Conservation (phyloP, 2,113 vertebrate genomes). For the Muntiacus reevesi region DNA sequence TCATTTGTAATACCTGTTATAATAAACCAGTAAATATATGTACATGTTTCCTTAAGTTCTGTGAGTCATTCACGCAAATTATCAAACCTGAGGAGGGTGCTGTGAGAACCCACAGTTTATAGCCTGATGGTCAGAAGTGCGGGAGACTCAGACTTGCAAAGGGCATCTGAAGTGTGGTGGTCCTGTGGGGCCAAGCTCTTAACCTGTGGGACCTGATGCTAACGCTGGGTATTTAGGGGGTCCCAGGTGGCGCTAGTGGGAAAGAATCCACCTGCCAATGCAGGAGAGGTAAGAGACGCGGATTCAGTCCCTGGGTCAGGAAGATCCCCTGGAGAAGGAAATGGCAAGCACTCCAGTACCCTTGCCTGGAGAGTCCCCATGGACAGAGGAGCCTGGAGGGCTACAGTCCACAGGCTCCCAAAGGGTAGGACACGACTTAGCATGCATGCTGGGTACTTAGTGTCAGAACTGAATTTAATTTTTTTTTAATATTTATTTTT, state of each 20-base stretch:
- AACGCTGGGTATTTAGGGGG: not conserved
- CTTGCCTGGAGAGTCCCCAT: not conserved
- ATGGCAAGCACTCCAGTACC: not conserved
- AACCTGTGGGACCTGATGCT: not conserved
- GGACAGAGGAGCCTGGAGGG: not conserved
- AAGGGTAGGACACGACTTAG: not conserved
- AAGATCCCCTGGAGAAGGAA: not conserved
- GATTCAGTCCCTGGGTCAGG: not conserved
- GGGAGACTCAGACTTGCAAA: not conserved
- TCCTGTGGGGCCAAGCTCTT: not conserved
- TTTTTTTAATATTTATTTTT: not conserved
- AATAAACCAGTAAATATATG: not conserved
- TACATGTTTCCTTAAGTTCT: not conserved
- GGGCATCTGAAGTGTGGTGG: not conserved
- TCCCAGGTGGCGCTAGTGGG: not conserved
- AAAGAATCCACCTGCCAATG: not conserved
- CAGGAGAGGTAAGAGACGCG: not conserved
- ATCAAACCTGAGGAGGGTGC: not conserved
- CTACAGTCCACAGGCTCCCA: not conserved
- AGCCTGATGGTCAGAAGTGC: not conserved
- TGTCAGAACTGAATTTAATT: not conserved
- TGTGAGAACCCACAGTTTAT: not conserved
- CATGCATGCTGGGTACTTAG: not conserved
- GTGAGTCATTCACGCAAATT: not conserved
- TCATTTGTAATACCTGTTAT: not conserved